These are phyloP conservation scores for Pollenia angustigena DNA, from an alignment of 2,888 invertebrate species.

Conservation along the genomic window DNA sequence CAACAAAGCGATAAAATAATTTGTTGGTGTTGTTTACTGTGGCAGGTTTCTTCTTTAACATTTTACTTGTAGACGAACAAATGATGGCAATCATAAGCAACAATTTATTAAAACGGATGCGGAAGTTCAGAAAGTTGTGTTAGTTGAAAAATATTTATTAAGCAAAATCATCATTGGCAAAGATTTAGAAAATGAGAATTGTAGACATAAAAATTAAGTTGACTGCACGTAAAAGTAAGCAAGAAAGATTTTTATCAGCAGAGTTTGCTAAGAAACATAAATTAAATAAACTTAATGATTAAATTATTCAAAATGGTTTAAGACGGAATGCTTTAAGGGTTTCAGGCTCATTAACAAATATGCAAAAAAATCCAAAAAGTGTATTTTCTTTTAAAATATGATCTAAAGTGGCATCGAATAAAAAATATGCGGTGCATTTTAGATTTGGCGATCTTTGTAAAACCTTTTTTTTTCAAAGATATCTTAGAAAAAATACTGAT, in stretches of 20 bases:
- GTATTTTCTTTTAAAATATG: too few relatives aligned
- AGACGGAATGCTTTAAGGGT: too few relatives aligned
- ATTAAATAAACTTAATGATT: not conserved
- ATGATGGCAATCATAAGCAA: slow-evolving; percentile 66
- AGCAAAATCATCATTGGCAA: slow-evolving; percentile 4
- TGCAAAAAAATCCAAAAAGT: too few relatives aligned
- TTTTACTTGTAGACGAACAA: slow-evolving; percentile 46
- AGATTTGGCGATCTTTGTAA: too few relatives aligned
- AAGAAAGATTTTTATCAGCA: not conserved
- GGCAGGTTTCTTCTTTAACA: slow-evolving; percentile 16
- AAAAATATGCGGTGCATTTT: too few relatives aligned
- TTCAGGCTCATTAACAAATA: too few relatives aligned
- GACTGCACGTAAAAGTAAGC: not conserved
- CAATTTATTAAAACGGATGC: slow-evolving; percentile 67
- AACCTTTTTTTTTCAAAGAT: too few relatives aligned
- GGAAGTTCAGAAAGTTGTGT: slow-evolving; percentile 61
- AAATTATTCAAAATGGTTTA: too few relatives aligned
- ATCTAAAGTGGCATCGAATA: too few relatives aligned
- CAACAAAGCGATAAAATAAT: slow-evolving; percentile 11
- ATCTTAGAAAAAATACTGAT: too few relatives aligned
- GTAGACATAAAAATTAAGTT: not conserved
- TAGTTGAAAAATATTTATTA: slow-evolving; percentile 51
- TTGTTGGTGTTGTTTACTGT: not conserved
- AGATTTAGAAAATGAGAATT: not conserved
- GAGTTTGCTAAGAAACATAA: not conserved